Conservation (phyloP, 2,797 vertebrate species). For the Alosa sapidissima region DNA sequence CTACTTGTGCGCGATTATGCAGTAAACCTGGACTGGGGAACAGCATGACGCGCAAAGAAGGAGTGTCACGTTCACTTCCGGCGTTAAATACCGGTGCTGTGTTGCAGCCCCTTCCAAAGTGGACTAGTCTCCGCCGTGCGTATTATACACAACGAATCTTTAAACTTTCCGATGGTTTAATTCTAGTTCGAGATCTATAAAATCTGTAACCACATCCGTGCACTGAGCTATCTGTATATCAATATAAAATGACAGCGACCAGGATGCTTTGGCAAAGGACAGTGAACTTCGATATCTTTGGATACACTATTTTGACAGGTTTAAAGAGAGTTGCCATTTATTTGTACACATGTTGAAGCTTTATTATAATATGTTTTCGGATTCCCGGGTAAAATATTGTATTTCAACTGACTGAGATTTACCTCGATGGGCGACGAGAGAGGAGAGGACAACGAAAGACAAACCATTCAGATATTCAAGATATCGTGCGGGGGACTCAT, state of each 20-base stretch:
- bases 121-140: neutral
- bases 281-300: neutral
- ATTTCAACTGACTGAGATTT: neutral
- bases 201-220: neutral
- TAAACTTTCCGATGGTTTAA: neutral
- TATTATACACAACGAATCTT: neutral
- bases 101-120: neutral
- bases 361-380: neutral
- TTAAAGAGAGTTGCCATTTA: neutral
- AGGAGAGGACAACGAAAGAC: neutral
- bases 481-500: neutral
- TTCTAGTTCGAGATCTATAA: neutral
- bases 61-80: neutral
- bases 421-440: neutral
- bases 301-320: neutral
- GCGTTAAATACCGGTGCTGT: neutral
- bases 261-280: neutral
- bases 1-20: neutral
- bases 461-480: neutral
- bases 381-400: neutral
- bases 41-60: conserved; percentile 8
- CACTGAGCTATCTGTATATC: neutral
- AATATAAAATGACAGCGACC: neutral
- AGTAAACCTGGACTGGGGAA: neutral
- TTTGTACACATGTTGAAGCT: neutral